A percentile compares a stretch with the other conserved stretches of the same genome.
phyloP scores from a whole-genome alignment of 2,888 invertebrate species.

The Leuctra nigra region DNA sequence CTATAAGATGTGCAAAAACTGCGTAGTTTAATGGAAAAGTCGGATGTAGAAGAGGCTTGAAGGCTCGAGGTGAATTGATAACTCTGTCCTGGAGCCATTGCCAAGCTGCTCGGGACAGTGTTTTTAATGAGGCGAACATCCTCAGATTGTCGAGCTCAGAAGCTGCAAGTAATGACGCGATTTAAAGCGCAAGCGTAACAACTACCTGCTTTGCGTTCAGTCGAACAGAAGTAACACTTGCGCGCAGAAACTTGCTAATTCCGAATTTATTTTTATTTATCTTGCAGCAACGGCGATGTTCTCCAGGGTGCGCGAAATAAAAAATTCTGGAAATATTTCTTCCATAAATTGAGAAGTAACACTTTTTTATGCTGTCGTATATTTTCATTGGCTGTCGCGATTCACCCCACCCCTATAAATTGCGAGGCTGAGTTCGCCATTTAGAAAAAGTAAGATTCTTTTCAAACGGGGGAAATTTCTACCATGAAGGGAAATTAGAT shows the following conservation, averaged over 20 bases:
- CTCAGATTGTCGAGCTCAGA: too few relatives aligned
- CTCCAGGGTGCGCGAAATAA: not conserved
- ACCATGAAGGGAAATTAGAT: not conserved
- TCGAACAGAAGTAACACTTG: too few relatives aligned
- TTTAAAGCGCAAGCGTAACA: too few relatives aligned
- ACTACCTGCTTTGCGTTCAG: too few relatives aligned
- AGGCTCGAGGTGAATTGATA: not conserved
- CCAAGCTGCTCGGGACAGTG: not conserved
- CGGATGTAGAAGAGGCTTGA: not conserved
- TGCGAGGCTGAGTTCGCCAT: not conserved
- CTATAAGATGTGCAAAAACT: conserved; percentile 14
- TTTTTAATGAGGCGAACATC: not conserved
- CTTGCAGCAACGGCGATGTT: too few relatives aligned
- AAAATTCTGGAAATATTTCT: not conserved
- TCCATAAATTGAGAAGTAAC: not conserved
- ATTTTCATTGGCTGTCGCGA: conserved; percentile 2
- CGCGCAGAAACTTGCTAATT: too few relatives aligned
- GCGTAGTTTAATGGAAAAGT: conserved; percentile 9
- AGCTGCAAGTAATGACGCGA: too few relatives aligned
- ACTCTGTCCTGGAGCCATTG: not conserved
- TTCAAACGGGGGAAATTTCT: not conserved
- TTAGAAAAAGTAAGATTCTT: not conserved
- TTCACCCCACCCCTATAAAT: not conserved
- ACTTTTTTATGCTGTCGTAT: not conserved
- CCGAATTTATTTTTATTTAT: too few relatives aligned